Base-by-base conservation (phyloP, 2,797 vertebrate species). In the Meda fulgida region DNA sequence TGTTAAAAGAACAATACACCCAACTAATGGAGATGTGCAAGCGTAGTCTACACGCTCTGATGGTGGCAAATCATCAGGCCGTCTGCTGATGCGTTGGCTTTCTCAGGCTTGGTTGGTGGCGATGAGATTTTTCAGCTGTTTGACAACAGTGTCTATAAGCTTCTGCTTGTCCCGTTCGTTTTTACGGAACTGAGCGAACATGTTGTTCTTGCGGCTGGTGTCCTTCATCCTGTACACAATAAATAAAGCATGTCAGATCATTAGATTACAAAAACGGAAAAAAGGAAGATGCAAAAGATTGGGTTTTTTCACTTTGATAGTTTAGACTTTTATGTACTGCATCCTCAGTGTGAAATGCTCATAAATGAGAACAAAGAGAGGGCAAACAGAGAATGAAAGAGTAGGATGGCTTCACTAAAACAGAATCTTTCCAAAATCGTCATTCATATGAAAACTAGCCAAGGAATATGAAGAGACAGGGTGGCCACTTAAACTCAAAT, bases 101-200 rank as follows among this genome's bases (percentile, higher is more conserved):
- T 26, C 89, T 97, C 94, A 97, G 0, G 93, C 94, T 85, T 97
- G 97, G 88, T 98, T 96, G 93, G 96, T 96, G 81, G 95, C 93
- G 93, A 99, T 98, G 92, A 99, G 96, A 92, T 94, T 92, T 18
- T 97, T 96, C 19, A 99, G 96, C 93, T 99, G 98, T 85, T 97
- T 98, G 93, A 97, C 95, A 91, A 99, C 95, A 0, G 97, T 93
- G 90, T 99, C 98, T 16, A 99, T 98, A 88, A 99, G 92, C 85
- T 96, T 98, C 95, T 99, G 98, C 76, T 98, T 93, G 94, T 99
- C 98, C 34, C 97, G 85, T 89, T 99, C 97, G 0, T 97, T 97
- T 88, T 98, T 99, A 90, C 97, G 95, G 91, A 99, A 99, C 89
- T 98, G 98, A 53, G 97, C 96, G 48, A 99, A 98, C 91, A 99